Conservation (phyloP, 2,888 invertebrate genomes). For the Deilephila porcellus region DNA sequence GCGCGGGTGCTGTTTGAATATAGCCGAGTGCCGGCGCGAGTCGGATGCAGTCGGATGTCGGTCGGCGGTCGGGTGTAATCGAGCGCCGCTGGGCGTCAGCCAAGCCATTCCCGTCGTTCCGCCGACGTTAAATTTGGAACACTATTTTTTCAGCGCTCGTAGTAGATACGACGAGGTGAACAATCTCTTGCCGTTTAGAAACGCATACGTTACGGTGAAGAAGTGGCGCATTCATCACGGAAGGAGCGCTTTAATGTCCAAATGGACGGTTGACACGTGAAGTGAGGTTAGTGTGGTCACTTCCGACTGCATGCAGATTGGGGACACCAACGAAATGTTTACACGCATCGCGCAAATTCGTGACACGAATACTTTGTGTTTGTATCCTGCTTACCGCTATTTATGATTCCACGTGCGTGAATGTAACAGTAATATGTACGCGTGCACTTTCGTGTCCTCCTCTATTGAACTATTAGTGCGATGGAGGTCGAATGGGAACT, state of each 20-base stretch:
- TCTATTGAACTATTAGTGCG: slow-evolving; percentile 29
- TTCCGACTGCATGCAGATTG: slow-evolving; percentile 28
- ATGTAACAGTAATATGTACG: slow-evolving; percentile 69
- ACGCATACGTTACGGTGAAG: slow-evolving; percentile 33
- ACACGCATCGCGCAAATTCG: slow-evolving; percentile 53
- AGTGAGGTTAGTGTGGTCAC: background rate
- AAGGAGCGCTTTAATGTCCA: slow-evolving; percentile 10
- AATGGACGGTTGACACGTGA: slow-evolving; percentile 8
- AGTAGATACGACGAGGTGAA: slow-evolving; percentile 78
- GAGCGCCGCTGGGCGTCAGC: slow-evolving; percentile 75
- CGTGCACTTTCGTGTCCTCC: slow-evolving; percentile 53
- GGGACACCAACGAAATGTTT: slow-evolving; percentile 45
- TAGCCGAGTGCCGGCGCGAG: slow-evolving; percentile 47
- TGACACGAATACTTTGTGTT: slow-evolving; percentile 66
- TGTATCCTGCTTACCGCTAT: slow-evolving; percentile 65
- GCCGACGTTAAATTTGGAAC: slow-evolving; percentile 81
- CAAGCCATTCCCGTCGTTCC: slow-evolving; percentile 78
- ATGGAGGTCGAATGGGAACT: slow-evolving; percentile 9
- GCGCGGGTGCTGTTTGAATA: slow-evolving; percentile 35
- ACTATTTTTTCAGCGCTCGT: slow-evolving; percentile 70
- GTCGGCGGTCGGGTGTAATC: slow-evolving; percentile 57
- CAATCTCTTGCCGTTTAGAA: slow-evolving; percentile 71
- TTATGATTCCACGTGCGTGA: slow-evolving; percentile 67
- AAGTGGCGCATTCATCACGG: slow-evolving; percentile 21
- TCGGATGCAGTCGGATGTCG: slow-evolving; percentile 66